Evolutionary conservation across 2,888 invertebrate genomes (phyloP), one percentile per base, ranked within the genome.

Genomic region (Amaurobius ferox): DNA sequence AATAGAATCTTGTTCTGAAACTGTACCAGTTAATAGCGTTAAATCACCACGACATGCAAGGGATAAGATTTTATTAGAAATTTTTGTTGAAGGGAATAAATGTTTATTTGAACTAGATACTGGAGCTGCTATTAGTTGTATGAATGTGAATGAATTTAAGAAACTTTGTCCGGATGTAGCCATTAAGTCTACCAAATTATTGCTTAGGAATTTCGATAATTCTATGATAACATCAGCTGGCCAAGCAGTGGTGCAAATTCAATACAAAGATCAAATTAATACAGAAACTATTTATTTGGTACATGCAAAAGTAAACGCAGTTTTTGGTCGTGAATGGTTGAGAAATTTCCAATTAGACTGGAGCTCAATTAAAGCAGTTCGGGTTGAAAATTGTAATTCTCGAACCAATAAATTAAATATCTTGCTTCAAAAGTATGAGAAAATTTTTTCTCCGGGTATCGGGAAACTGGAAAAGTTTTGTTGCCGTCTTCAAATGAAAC

Each of bases 11-110:
- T 72, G 62, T 74, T 74, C 62, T 74, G 74, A 74, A 74, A 74
- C 74, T 74, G 74, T 74, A 64, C 62, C 74, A 74, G 74, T 74
- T 74, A 74, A 74, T 74, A 74, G 74, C 74, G 74, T 74, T 74
- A 74, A 74, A 74, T 74, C 74, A 74, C 74, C 74, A 74, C 74
- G 62, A 74, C 74, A 64, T 74, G 74, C 74, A 74, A 74, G 62
- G 62, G 74, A 74, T 74, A 74, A 74, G 74, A 74, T 74, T 74
- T 74, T 74, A 74, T 62, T 74, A 74, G 64, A 74, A 74, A 74
- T 64, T 74, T 74, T n/a, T n/a, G n/a, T n/a, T n/a, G n/a, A n/a
- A n/a, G n/a, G n/a, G n/a, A n/a, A n/a, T n/a, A n/a, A n/a, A n/a
- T n/a, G n/a, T n/a, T n/a, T n/a, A n/a, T n/a, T n/a, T n/a, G n/a